phyloP scores from a whole-genome alignment of 30 jellyfish, hydroid and myxozoan genomes.

The Cassiopea xamachana region DNA sequence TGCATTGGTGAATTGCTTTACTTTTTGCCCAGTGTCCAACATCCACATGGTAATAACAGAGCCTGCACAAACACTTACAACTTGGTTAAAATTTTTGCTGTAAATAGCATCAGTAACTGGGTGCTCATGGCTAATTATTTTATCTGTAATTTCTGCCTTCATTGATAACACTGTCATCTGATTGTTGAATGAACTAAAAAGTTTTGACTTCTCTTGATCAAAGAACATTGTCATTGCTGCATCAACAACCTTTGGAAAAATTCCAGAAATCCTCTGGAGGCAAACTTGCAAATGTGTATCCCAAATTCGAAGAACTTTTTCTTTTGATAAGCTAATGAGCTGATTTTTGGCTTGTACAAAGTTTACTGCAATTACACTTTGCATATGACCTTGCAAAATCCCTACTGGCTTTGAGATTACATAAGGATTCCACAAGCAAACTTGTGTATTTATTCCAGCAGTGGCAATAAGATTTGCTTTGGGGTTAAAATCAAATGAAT shows the following conservation, averaged over 20 bases:
- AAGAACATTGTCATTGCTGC: constrained; percentile 75
- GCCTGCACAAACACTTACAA: constrained; percentile 90
- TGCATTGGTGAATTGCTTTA: constrained; percentile 90
- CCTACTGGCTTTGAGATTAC: constrained; percentile 95
- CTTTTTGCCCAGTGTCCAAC: constrained; percentile 94
- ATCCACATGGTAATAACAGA: constrained; percentile 93
- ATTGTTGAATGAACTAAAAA: constrained; percentile 78
- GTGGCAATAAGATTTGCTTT: constrained; percentile 89
- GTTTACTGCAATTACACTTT: constrained; percentile 77
- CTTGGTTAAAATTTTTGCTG: constrained; percentile 71
- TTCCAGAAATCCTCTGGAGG: constrained; percentile 89
- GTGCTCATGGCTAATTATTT: constrained; percentile 77
- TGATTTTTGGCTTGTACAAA: constrained; percentile 77
- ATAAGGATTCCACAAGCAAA: constrained; percentile 97
- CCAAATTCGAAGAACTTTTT: constrained; percentile 91
- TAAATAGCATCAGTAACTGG: constrained; percentile 86
- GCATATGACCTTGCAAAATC: constrained; percentile 93
- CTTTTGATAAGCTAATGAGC: constrained; percentile 91
- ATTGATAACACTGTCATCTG: constrained; percentile 69
- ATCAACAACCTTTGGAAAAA: constrained; percentile 84
- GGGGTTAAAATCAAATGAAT: constrained; percentile 89
- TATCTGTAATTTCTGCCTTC: constrained; percentile 82
- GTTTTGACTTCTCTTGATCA: constrained; percentile 72
- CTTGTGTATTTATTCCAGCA: constrained; percentile 93
- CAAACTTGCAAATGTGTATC: constrained; percentile 96